These are phyloP conservation scores for Aporophyla nigra DNA, from an alignment of 2,888 invertebrate genomes.

Conservation along the genomic window DNA sequence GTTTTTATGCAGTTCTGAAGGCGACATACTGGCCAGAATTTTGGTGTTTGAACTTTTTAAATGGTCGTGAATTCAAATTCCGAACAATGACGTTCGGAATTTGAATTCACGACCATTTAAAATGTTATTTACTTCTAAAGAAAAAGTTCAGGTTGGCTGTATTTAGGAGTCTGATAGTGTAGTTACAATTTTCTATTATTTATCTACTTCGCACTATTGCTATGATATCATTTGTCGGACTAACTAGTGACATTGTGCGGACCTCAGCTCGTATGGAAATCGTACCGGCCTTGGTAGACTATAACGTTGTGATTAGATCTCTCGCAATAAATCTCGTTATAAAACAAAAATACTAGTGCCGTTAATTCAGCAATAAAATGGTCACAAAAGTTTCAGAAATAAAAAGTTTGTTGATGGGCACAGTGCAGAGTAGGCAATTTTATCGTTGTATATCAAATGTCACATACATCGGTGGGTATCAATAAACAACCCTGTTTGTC, in stretches of 20 bases:
- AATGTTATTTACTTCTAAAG: neutral
- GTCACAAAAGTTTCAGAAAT: constrained; percentile 55
- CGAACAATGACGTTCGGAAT: too few species aligned
- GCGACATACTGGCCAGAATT: neutral
- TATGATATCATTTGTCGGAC: constrained; percentile 71
- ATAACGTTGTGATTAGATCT: constrained; percentile 67
- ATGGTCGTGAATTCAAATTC: too few species aligned
- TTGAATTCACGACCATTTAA: neutral
- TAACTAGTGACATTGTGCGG: constrained; percentile 69
- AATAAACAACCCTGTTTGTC: constrained; percentile 58
- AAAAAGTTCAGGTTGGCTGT: neutral
- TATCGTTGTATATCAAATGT: constrained; percentile 56
- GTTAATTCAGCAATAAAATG: constrained; percentile 62
- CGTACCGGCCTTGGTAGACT: constrained; percentile 70
- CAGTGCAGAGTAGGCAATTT: constrained; percentile 43
- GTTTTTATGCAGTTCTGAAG: neutral
- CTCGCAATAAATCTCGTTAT: constrained; percentile 64
- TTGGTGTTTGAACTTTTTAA: too few species aligned
- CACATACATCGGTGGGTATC: constrained; percentile 55
- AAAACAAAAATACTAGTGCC: constrained; percentile 60
- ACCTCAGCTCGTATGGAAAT: constrained; percentile 74
- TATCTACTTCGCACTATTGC: constrained; percentile 49
- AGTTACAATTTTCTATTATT: constrained; percentile 39
- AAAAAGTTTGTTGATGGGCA: constrained; percentile 52
- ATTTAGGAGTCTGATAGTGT: neutral